Evolutionary conservation across 2,113 vertebrate genomes (phyloP).

Genomic region (Lampris incognitus): DNA sequence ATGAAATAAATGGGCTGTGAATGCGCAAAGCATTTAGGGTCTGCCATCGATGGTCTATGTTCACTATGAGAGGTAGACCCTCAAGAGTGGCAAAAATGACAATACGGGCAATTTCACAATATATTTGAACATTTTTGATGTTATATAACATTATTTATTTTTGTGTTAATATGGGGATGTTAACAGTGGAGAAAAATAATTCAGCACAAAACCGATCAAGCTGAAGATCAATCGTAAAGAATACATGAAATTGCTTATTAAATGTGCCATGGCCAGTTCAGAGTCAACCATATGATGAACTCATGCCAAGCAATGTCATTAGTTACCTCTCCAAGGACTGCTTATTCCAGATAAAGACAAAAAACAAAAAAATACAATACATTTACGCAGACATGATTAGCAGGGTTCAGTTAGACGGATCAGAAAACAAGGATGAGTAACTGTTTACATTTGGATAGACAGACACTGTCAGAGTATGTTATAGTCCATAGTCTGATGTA

Average conservation of each 20-base stretch:
- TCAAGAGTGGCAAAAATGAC: neutral
- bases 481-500: too few relatives aligned
- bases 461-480: too few relatives aligned
- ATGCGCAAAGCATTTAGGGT: constrained; percentile 26
- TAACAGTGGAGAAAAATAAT: too few relatives aligned
- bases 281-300: neutral
- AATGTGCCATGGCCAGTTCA: neutral
- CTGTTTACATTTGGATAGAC: too few relatives aligned
- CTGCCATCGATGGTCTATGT: neutral
- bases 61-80: neutral
- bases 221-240: neutral
- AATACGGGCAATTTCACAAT: neutral
- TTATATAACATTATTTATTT: neutral
- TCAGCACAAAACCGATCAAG: too few relatives aligned
- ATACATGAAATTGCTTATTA: neutral
- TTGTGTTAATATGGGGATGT: too few relatives aligned
- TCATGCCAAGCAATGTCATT: neutral
- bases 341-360: neutral
- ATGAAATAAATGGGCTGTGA: constrained; percentile 17
- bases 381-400: too few relatives aligned
- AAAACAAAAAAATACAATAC: too few relatives aligned
- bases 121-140: neutral
- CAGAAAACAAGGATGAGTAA: too few relatives aligned
- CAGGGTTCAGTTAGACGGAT: too few relatives aligned
- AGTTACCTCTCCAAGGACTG: neutral